Evolutionary conservation across 2,797 vertebrate genomes (phyloP), one percentile per base, ranked within the genome.

Genomic region (Neoniphon sammara): DNA sequence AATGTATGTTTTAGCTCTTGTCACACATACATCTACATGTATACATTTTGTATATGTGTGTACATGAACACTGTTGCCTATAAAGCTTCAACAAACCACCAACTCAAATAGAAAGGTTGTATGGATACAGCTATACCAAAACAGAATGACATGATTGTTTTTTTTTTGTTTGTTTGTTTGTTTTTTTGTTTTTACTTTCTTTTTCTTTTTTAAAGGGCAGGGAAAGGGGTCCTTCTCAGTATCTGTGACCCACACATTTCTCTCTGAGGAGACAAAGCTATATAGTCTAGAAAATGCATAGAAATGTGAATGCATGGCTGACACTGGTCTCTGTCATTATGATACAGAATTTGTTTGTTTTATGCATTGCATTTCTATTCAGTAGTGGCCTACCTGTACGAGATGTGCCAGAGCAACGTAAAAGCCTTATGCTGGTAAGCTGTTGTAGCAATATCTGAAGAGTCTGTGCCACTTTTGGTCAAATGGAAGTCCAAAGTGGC

Each of bases 71-170:
- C 90, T 92, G 55, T 91, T 87, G 90, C 86, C 89, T 89, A 76
- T 81, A 81, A 94, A 92, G 92, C 94, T 95, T 95, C 94, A 93
- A 93, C 85, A 94, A 93, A 94, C 92, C 89, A 88, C 85, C 85
- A 83, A 87, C 82, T 93, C 87, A 87, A 77, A 81, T 88, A 92
- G 77, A 87, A 92, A 94, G 94, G 92, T 95, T 94, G 91, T 93
- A 93, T 87, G 92, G 93, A 95, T 92, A 91, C 95, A 90, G 89
- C 86, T 89, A 93, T 80, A 92, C 90, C 92, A 92, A 93, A 93
- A 91, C 89, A 89, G 76, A 84, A 86, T 89, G 85, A 86, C 88
- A 81, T 83, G 89, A 87, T 88, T 86, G 77, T 87, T 88, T 66
- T 56, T 69, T 54, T 62, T 46, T 23, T 57, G 25, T 27, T 27